Percentiles rank a stretch among this genome's conserved stretches.
Conservation (phyloP, 2,888 invertebrate genomes). For the Unio pictorum region DNA sequence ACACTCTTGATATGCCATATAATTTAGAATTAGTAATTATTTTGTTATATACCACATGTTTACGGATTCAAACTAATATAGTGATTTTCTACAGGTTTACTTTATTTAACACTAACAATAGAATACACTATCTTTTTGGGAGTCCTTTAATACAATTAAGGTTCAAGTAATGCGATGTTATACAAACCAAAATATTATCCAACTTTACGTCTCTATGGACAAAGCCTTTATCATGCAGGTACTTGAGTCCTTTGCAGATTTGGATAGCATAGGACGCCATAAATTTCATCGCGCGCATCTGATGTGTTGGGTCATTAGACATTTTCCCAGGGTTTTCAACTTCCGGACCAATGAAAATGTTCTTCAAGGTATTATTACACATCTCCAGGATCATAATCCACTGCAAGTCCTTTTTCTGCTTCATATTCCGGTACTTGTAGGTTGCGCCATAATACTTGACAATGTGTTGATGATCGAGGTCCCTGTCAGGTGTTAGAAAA, state of each 20-base stretch:
- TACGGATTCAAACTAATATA: too few relatives aligned
- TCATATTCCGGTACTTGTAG: conserved; percentile 27
- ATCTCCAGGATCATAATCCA: conserved; percentile 63
- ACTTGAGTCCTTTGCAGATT: conserved; percentile 49
- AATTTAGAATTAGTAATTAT: too few relatives aligned
- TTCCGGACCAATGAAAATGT: conserved; percentile 34
- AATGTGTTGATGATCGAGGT: conserved; percentile 57
- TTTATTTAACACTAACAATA: too few relatives aligned
- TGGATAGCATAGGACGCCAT: conserved; percentile 49
- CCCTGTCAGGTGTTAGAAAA: conserved; percentile 30
- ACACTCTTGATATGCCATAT: too few relatives aligned
- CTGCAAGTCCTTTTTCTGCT: conserved; percentile 35
- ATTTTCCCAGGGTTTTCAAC: conserved; percentile 34
- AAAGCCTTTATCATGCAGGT: conserved; percentile 56
- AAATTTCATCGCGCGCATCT: conserved; percentile 35
- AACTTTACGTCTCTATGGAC: conserved; percentile 64
- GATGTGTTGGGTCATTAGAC: conserved; percentile 4
- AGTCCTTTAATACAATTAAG: too few relatives aligned
- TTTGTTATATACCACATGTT: too few relatives aligned
- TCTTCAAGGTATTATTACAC: conserved; percentile 54
- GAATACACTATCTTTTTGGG: too few relatives aligned
- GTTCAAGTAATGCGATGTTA: background rate
- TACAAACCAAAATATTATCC: conserved; percentile 62
- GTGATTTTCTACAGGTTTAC: too few relatives aligned
- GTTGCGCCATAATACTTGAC: conserved; percentile 58